These are phyloP conservation scores for Tiaroga cobitis DNA, from an alignment of 2,797 vertebrate genomes.

Conservation along the genomic window DNA sequence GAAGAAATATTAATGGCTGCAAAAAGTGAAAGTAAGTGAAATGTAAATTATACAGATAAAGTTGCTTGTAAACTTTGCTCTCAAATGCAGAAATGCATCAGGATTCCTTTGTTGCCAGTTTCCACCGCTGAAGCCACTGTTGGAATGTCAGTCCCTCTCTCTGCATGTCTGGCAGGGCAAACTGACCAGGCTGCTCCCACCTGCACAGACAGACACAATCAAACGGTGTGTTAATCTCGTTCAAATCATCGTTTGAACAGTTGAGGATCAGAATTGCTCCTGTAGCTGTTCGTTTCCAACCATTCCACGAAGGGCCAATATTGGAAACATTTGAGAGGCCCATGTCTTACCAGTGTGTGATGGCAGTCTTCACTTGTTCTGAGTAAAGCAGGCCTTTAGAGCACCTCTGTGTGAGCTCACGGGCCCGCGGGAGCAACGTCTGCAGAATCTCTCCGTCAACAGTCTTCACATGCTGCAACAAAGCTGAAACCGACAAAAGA, in stretches of 20 bases:
- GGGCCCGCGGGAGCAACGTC: constrained; percentile 73
- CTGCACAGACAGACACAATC: constrained; percentile 63
- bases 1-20: not conserved
- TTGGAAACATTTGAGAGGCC: not conserved
- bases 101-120: constrained; percentile 70
- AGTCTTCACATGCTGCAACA: constrained; percentile 70
- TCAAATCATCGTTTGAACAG: not conserved
- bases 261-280: not conserved
- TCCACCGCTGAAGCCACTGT: constrained; percentile 84
- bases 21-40: not conserved
- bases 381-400: constrained; percentile 70
- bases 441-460: constrained; percentile 76
- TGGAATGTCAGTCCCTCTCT: constrained; percentile 77
- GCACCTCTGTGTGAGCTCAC: constrained; percentile 70
- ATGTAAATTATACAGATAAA: not conserved
- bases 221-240: not conserved
- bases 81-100: constrained; percentile 37
- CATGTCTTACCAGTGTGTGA: constrained; percentile 78
- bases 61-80: not conserved
- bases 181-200: constrained; percentile 84
- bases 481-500: constrained; percentile 61
- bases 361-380: constrained; percentile 72
- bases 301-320: not conserved
- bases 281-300: not conserved
- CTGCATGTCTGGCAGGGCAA: constrained; percentile 71